These are phyloP conservation scores for Pandemis corylana DNA, from an alignment of 2,888 invertebrate species.

Conservation along the genomic window DNA sequence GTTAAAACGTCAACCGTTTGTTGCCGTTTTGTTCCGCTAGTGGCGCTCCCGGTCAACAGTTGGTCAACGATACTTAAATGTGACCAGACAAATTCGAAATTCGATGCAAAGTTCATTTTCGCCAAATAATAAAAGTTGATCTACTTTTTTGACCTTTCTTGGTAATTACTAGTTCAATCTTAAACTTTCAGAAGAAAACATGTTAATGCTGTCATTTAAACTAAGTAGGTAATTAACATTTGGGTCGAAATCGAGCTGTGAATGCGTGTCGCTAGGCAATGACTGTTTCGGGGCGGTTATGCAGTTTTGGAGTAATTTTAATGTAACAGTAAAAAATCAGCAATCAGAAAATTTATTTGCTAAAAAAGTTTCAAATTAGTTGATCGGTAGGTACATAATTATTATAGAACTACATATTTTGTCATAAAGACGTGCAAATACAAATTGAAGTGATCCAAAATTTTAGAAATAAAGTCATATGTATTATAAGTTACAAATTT, in stretches of 20 bases:
- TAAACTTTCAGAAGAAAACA: conserved; percentile 9
- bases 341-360: no score
- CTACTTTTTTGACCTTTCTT: conserved; percentile 35
- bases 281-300: background rate
- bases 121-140: conserved; percentile 21
- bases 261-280: background rate
- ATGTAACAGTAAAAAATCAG: no score
- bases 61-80: background rate
- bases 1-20: no score
- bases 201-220: conserved; percentile 27
- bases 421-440: no score
- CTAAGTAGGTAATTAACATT: conserved; percentile 28
- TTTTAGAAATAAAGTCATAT: no score
- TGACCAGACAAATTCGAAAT: background rate
- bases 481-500: no score
- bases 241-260: conserved; percentile 3
- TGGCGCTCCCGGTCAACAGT: no score
- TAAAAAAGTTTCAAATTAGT: no score
- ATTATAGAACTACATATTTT: no score
- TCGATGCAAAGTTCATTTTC: background rate
- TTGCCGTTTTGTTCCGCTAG: no score
- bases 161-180: conserved; percentile 22
- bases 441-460: no score
- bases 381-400: no score
- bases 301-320: background rate